Conservation (phyloP, 2,888 invertebrate species). For the Microdon myrmicae region DNA sequence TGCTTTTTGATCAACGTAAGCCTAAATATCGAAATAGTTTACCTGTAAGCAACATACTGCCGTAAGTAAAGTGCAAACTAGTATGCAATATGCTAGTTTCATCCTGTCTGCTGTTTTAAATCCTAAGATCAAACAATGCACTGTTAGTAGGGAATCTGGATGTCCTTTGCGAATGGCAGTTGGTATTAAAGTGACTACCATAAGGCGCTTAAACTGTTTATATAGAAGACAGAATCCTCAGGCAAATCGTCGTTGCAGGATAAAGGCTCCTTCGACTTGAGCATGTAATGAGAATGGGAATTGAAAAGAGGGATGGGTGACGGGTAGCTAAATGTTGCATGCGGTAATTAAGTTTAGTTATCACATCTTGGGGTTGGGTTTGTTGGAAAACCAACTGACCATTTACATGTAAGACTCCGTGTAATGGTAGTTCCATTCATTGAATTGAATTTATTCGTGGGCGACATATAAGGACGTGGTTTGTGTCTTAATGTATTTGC, state of each 20-base stretch:
- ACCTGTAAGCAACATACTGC: conserved; percentile 37
- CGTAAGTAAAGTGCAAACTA: conserved; percentile 37
- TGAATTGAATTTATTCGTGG: conserved; percentile 41
- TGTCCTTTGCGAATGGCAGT: conserved; percentile 33
- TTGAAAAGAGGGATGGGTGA: conserved; percentile 40
- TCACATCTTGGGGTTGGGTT: conserved; percentile 43
- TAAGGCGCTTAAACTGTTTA: conserved; percentile 47
- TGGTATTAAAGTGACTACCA: conserved; percentile 33
- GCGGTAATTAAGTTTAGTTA: conserved; percentile 47
- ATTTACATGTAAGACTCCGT: background rate
- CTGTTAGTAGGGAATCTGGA: conserved; percentile 2
- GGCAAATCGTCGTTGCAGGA: conserved; percentile 20
- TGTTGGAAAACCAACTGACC: conserved; percentile 8
- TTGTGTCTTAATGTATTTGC: conserved; percentile 6
- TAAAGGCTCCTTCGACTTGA: conserved; percentile 18
- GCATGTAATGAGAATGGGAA: no score
- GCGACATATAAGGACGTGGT: conserved; percentile 8
- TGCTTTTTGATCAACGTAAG: background rate
- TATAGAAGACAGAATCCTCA: conserved; percentile 33
- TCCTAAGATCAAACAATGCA: conserved; percentile 35
- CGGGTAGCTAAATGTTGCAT: conserved; percentile 47
- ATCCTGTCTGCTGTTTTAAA: conserved; percentile 16
- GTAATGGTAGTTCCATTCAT: conserved; percentile 43
- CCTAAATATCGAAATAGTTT: background rate
- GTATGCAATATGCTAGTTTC: conserved; percentile 40